A percentile compares a stretch with the other conserved stretches of the same genome.
These are phyloP conservation scores for Barbus barbus DNA, from an alignment of 2,113 vertebrate species.

Conservation along the genomic window DNA sequence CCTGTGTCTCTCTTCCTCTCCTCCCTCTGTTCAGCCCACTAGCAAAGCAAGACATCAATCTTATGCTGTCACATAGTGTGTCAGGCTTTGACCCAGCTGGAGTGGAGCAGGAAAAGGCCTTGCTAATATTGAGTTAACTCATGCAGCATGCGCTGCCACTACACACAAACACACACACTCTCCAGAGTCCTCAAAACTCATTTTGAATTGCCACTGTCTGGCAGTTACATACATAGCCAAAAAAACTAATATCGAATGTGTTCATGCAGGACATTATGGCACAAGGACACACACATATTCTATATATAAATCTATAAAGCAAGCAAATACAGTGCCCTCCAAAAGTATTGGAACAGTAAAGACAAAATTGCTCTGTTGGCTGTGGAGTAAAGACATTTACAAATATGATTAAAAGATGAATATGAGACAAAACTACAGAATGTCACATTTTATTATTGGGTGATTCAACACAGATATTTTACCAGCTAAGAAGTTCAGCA, in stretches of 20 bases:
- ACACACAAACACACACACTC: slow-evolving; percentile 24
- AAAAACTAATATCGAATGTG: slow-evolving; percentile 15
- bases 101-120: slow-evolving; percentile 41
- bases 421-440: too few species aligned
- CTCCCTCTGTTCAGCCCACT: slow-evolving; percentile 60
- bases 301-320: background rate
- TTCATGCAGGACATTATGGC: background rate
- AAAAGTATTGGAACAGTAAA: too few species aligned
- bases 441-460: too few species aligned
- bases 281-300: background rate
- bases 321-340: too few species aligned
- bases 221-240: slow-evolving; percentile 40
- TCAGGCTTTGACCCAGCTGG: slow-evolving; percentile 49
- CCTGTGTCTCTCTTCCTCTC: slow-evolving; percentile 48
- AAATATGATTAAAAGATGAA: too few species aligned
- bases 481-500: too few species aligned
- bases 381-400: too few species aligned
- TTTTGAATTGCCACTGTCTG: slow-evolving; percentile 44
- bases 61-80: slow-evolving; percentile 40
- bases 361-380: too few species aligned
- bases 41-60: slow-evolving; percentile 52
- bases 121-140: slow-evolving; percentile 54
- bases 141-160: slow-evolving; percentile 24
- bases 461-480: too few species aligned
- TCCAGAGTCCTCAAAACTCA: slow-evolving; percentile 43